Evolutionary conservation across 2,888 invertebrate genomes (phyloP).

Genomic region (Labia minor): DNA sequence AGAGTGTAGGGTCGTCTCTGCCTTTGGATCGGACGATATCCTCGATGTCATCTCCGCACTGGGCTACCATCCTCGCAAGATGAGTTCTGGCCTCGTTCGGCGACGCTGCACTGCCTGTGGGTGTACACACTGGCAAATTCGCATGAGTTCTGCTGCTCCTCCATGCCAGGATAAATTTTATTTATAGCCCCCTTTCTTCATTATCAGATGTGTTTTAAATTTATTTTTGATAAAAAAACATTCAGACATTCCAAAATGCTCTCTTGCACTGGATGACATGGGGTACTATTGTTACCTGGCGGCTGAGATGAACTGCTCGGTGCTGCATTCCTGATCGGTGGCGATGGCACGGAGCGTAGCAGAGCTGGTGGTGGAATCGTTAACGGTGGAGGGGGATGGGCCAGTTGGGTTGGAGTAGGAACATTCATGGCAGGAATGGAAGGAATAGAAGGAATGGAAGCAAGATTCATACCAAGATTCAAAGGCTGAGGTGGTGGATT

Average conservation of each 20-base stretch:
- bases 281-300: slow-evolving; percentile 25
- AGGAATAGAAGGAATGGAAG: too few species aligned
- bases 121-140: slow-evolving; percentile 13
- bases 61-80: slow-evolving; percentile 48
- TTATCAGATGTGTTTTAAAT: slow-evolving; percentile 18
- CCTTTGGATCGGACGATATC: slow-evolving; percentile 50
- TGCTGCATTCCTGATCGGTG: slow-evolving; percentile 23
- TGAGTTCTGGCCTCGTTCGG: slow-evolving; percentile 35
- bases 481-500: slow-evolving; percentile 30
- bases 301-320: slow-evolving; percentile 24
- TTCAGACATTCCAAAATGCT: slow-evolving; percentile 15
- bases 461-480: slow-evolving; percentile 31
- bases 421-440: slow-evolving; percentile 15
- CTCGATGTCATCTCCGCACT: slow-evolving; percentile 54
- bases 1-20: slow-evolving; percentile 51
- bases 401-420: slow-evolving; percentile 34
- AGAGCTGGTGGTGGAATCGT: slow-evolving; percentile 36
- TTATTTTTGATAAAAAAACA: slow-evolving; percentile 16
- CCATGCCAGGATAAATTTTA: background rate
- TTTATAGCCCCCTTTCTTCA: background rate
- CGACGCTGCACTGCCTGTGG: slow-evolving; percentile 5
- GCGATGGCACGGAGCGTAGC: slow-evolving; percentile 21
- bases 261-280: slow-evolving; percentile 19
- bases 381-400: slow-evolving; percentile 35
- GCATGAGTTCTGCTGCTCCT: background rate